Evolutionary conservation across 2,113 vertebrate species (phyloP).

Genomic region (Pelusios castaneus): DNA sequence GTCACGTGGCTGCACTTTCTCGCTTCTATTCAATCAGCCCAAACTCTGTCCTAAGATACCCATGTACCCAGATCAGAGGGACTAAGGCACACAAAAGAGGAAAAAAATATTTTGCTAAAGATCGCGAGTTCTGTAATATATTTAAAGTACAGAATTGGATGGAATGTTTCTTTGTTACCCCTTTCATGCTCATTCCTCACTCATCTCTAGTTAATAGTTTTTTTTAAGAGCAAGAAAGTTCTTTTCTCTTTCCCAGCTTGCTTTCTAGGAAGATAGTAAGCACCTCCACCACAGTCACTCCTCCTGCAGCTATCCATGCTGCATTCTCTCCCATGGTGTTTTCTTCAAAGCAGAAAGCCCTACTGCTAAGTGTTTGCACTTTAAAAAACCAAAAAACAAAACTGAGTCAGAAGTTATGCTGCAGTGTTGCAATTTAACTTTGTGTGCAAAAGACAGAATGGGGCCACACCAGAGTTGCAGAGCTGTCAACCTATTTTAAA

Average conservation of each 20-base stretch:
- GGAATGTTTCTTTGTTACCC: neutral
- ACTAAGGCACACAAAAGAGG: accelerated
- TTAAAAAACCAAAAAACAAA: too few species aligned
- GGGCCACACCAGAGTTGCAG: neutral
- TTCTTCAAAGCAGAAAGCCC: neutral
- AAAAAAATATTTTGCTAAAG: neutral
- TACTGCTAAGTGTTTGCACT: neutral
- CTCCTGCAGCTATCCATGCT: neutral
- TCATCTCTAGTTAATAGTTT: neutral
- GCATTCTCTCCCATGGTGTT: neutral
- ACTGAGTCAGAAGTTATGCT: neutral
- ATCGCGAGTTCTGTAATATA: neutral
- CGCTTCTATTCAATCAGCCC: neutral
- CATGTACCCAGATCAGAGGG: neutral
- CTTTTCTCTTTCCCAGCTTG: neutral
- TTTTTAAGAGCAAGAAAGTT: neutral
- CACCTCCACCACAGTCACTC: neutral
- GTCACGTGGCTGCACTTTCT: neutral
- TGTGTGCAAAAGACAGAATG: neutral
- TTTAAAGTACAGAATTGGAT: neutral
- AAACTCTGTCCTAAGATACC: neutral
- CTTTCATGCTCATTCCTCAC: neutral
- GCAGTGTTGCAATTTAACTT: neutral
- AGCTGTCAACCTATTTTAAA: neutral
- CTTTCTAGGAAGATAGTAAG: neutral